Percentiles rank a stretch among this genome's conserved stretches.
Evolutionary conservation across 2,113 vertebrate genomes (phyloP).

Genomic region (Chaetodon trifascialis): DNA sequence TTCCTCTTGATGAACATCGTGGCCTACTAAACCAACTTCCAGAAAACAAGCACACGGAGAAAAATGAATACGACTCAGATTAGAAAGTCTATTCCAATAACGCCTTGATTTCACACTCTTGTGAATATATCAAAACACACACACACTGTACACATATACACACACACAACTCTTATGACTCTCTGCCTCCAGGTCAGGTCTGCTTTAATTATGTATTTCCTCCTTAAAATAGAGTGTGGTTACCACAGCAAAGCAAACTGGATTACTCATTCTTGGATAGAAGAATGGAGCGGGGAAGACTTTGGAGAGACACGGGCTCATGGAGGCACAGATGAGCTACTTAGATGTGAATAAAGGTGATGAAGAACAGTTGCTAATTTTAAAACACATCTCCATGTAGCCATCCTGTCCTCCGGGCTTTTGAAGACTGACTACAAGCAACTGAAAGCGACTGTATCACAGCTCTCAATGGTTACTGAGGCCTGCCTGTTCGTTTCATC

Average conservation of each 20-base stretch:
- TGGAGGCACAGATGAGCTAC: conserved; percentile 27
- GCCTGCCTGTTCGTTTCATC: conserved; percentile 8
- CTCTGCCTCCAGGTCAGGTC: conserved; percentile 66
- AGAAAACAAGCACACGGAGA: neutral
- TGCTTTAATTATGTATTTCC: conserved; percentile 79
- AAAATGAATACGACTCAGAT: neutral
- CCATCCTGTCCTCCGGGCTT: neutral
- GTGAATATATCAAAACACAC: neutral
- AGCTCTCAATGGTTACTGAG: neutral
- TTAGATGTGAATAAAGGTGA: conserved; percentile 35
- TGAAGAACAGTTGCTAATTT: conserved; percentile 18
- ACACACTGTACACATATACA: conserved; percentile 9
- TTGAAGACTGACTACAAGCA: conserved; percentile 6
- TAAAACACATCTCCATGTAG: conserved; percentile 16
- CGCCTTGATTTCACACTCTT: neutral
- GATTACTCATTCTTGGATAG: conserved; percentile 74
- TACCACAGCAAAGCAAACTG: conserved; percentile 68
- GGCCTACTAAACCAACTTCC: conserved; percentile 38
- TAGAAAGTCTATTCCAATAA: neutral
- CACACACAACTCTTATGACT: conserved; percentile 38
- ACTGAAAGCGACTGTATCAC: conserved; percentile 1
- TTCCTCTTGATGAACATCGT: conserved; percentile 39
- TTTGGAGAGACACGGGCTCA: neutral
- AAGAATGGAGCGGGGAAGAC: conserved; percentile 39
- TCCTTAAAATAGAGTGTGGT: conserved; percentile 74